Conservation (phyloP, 2,888 invertebrate genomes). For the Palloptera scutellata region DNA sequence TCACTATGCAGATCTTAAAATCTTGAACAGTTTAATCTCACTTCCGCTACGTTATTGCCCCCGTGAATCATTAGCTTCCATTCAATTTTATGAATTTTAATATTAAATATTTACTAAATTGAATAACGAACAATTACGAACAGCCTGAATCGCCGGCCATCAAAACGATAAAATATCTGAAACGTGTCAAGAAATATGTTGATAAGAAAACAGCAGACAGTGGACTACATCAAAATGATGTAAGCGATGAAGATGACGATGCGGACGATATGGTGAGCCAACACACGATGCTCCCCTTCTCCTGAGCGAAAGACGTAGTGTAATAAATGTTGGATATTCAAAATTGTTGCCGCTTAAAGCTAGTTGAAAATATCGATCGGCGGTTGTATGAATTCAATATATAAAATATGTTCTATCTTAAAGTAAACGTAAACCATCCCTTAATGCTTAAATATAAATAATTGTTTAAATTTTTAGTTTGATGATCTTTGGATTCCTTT, state of each 20-base stretch:
- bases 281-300: not conserved
- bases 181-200: constrained; percentile 63
- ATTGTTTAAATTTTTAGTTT: not conserved
- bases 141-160: constrained; percentile 63
- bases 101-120: too few species aligned
- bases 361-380: constrained; percentile 4
- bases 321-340: constrained; percentile 6
- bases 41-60: too few species aligned
- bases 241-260: constrained; percentile 69
- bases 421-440: not conserved
- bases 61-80: too few species aligned
- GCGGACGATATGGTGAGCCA: constrained; percentile 77
- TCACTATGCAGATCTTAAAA: not conserved
- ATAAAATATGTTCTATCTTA: too few species aligned
- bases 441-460: not conserved
- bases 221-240: constrained; percentile 55
- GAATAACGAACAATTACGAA: constrained; percentile 12
- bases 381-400: too few species aligned
- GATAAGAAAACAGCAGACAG: constrained; percentile 61
- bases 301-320: constrained; percentile 17
- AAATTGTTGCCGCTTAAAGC: not conserved
- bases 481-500: not conserved
- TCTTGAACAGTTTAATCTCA: too few species aligned
- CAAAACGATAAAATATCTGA: constrained; percentile 63
- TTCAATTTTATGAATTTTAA: too few species aligned